Evolutionary conservation across 2,113 vertebrate genomes (phyloP).

Genomic region (Shinisaurus crocodilurus): DNA sequence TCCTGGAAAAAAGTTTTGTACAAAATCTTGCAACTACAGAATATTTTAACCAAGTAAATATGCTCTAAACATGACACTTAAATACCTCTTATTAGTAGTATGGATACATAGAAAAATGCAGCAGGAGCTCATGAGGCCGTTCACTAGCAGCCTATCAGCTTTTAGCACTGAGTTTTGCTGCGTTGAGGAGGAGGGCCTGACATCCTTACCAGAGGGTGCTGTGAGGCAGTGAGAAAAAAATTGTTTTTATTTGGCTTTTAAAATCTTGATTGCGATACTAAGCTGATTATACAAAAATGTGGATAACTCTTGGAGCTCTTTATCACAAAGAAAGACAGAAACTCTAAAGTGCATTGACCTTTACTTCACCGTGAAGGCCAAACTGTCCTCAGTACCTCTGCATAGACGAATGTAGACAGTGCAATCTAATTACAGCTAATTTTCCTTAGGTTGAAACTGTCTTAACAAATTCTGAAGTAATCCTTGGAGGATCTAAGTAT

Average conservation of each 20-base stretch:
- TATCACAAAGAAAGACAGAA: constrained; percentile 2
- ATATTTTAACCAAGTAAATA: background rate
- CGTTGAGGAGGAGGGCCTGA: background rate
- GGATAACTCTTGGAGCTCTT: background rate
- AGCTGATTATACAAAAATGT: background rate
- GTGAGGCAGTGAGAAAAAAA: background rate
- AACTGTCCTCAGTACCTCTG: constrained; percentile 4
- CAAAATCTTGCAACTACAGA: background rate
- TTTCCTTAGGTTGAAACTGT: constrained; percentile 59
- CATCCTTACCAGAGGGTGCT: background rate
- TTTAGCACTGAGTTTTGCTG: background rate
- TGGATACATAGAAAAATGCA: background rate
- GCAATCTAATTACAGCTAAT: constrained; percentile 62
- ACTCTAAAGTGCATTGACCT: background rate
- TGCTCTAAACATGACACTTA: background rate
- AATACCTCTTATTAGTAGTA: background rate
- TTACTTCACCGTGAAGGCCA: background rate
- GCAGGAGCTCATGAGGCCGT: background rate
- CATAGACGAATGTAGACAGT: constrained; percentile 26
- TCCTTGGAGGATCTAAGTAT: constrained; percentile 60
- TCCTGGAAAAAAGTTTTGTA: background rate
- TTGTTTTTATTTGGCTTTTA: background rate
- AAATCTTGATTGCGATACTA: background rate
- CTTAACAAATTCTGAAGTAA: constrained; percentile 67
- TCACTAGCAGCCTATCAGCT: background rate